Evolutionary conservation across 2,888 invertebrate species (phyloP), one percentile per base, ranked within the genome.

Genomic region (Spicauda simplicius): DNA sequence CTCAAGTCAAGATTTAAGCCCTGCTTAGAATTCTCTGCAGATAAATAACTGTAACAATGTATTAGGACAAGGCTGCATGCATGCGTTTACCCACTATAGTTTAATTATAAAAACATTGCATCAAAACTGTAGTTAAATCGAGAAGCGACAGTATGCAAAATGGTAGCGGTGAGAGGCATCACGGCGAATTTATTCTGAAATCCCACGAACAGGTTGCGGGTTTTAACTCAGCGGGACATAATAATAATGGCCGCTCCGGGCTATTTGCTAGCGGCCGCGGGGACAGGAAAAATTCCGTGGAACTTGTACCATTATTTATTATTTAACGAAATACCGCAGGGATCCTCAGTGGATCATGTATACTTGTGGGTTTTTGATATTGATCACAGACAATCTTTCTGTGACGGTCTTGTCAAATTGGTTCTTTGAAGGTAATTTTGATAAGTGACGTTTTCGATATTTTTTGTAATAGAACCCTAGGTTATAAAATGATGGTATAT

Each of bases 141-240:
- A 48, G 48, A 33, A 19, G 56, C 56, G 25, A 48, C 56, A 59
- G 50, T 59, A 33, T 30, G 64, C 50, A 50, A 57, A 56, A 57
- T 57, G 41, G 48, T 30, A 25, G 33, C 50, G 56, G 56, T 50
- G 56, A 50, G 55, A 12, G 37, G 30, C 45, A 55, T 56, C 63
- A n/a, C 48, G 20, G 58, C 45, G 58, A 65, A 65, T 45, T 65
- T 58, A 65, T 65, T 53, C 52, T n/a, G 50, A 53, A 41, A 41
- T 52, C 58, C 58, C 50, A 45, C 45, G 59, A 25, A 58, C 20
- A 55, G 55, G 37, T 52, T 33, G 50, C 50, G 33, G 57, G 50
- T 50, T 52, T 52, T 30, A 52, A 57, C 59, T 59, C 59, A 54
- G 19, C 59, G 53, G 54, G 59, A 65, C 65, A 65, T 65, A 45